These are phyloP conservation scores for Atlantisia rogersi DNA, from an alignment of 2,113 vertebrate species.

Conservation along the genomic window DNA sequence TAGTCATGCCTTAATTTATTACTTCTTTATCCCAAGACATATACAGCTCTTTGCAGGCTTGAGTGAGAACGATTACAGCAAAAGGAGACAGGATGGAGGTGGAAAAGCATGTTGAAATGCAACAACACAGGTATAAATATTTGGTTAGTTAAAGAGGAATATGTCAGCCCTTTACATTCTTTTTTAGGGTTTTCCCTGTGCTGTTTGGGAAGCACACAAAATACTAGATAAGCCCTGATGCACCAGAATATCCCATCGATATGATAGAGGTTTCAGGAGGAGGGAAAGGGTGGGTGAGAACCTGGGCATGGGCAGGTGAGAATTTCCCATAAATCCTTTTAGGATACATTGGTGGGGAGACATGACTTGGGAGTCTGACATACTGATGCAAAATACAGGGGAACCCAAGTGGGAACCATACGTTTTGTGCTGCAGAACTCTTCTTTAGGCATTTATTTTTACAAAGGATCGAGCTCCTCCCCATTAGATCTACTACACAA, in stretches of 20 bases:
- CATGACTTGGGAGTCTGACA: not conserved
- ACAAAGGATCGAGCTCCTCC: not conserved
- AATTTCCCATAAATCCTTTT: not conserved
- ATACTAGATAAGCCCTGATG: not conserved
- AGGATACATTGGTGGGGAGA: not conserved
- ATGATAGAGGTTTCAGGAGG: not conserved
- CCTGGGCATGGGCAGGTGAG: accelerated
- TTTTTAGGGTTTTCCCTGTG: not conserved
- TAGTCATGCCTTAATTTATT: slow-evolving; percentile 2
- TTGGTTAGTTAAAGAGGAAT: not conserved
- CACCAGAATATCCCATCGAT: not conserved
- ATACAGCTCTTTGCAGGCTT: not conserved
- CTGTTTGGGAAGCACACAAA: not conserved
- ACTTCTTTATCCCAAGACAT: not conserved
- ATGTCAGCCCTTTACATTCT: not conserved
- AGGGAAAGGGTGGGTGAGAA: accelerated
- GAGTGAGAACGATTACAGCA: not conserved
- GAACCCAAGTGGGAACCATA: not conserved
- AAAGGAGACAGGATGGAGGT: not conserved
- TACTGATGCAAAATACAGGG: not conserved
- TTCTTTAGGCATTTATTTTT: not conserved
- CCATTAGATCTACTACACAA: not conserved
- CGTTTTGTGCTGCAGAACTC: not conserved
- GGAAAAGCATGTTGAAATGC: not conserved
- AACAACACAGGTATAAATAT: not conserved